Evolutionary conservation across 2,797 vertebrate genomes (phyloP).

Genomic region (Emydoidea blandingii): DNA sequence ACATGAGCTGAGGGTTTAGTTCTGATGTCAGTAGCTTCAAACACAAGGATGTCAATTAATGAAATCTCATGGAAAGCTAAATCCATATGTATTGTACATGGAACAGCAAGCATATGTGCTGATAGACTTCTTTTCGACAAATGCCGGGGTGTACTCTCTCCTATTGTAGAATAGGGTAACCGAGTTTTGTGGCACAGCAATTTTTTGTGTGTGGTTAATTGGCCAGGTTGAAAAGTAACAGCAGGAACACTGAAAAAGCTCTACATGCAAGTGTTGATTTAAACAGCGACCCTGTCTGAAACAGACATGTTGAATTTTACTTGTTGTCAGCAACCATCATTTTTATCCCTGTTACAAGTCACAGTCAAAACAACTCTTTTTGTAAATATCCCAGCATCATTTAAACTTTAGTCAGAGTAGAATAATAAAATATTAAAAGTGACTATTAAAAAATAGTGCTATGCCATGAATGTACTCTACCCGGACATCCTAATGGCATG

Average conservation of each 20-base stretch:
- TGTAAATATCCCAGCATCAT: neutral
- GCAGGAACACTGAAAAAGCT: neutral
- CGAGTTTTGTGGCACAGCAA: neutral
- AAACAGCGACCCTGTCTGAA: neutral
- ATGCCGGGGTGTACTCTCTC: neutral
- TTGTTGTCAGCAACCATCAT: neutral
- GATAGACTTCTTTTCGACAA: neutral
- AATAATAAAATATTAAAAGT: constrained; percentile 56
- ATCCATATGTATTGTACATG: neutral
- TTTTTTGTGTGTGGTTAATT: neutral
- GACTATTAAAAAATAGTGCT: constrained; percentile 42
- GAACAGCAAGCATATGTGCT: accelerated
- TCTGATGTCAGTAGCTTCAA: constrained; percentile 20
- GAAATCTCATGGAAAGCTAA: neutral
- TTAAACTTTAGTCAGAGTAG: neutral
- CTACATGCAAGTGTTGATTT: neutral
- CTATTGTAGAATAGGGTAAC: neutral
- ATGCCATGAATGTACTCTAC: constrained; percentile 49
- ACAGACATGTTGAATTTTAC: accelerated
- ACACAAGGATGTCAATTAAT: constrained; percentile 33
- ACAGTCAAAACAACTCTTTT: accelerated
- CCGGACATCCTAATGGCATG: neutral
- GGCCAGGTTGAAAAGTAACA: neutral
- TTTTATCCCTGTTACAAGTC: neutral
- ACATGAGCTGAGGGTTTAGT: constrained; percentile 21